Evolutionary conservation across 2,888 invertebrate genomes (phyloP), one percentile per base, ranked within the genome.

Genomic region (Iselma pallidipennis): DNA sequence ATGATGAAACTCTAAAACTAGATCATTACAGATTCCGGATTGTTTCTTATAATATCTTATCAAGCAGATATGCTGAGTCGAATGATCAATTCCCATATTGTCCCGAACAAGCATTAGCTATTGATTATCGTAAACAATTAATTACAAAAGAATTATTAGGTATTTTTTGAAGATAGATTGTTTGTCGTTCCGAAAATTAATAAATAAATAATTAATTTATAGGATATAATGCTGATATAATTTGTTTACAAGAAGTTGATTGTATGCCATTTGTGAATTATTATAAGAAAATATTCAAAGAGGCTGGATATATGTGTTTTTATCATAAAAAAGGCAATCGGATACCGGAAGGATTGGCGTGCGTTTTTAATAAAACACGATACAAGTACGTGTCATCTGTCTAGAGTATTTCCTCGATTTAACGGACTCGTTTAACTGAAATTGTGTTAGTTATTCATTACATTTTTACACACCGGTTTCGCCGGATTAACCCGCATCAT

Each of bases 191-290:
- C 21, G 2, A 14, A 33, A 9, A 33, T 6, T 9, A 28, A 3
- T 51, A 29, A 12, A 28, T 25, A 6, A 50, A 10, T 25, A 29
- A 6, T 7, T 51, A n/a, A 19, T 21, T 53, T 50, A 9, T 37
- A 89, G 95, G 94, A 25, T 98, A 96, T 78, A 92, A 96, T 82
- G 89, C 90, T 21, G 98, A 98, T 80, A 83, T 98, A 53, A 83
- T 96, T 57, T 96, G 96, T 73, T 83, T 98, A 19, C 98, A 98
- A 86, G 98, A 98, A 85, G 94, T 97, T 0, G 98, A 98, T 78
- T 77, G 77, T 9, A 91, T 89, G 81, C 83, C 95, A 52, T 96
- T 89, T 80, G 81, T 86, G 7, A 76, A 84, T 65, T 91, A 91
- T 74, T 83, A 96, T 23, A 73, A 78, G 31, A 87, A 88, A 9